Evolutionary conservation across 2,797 vertebrate species (phyloP), one percentile per base, ranked within the genome.

Genomic region (Oreonectes daqikongensis): DNA sequence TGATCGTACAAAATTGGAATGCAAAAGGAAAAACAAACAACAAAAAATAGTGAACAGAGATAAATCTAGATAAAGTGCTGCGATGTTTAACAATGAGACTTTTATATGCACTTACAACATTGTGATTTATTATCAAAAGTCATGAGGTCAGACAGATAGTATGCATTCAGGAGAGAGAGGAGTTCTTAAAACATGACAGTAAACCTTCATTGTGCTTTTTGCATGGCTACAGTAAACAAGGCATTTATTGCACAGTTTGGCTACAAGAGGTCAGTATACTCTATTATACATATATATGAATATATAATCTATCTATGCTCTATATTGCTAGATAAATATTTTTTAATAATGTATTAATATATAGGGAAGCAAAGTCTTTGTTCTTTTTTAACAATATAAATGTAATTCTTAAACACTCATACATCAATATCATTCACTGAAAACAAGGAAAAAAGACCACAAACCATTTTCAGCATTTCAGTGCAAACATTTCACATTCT

Each of bases 1-100:
- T 88, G 74, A 81, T 85, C 86, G 60, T 88, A 91, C 88, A 93
- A 87, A 91, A 87, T 86, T 48, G 38, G 60, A 65, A 50, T 26
- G 50, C 63, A 57, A 76, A 61, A 74, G 17, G 55, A 50, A 84
- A 86, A 82, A 68, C 84, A 82, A 85, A 53, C 81, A 79, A 83
- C 78, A 85, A 79, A 85, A 84, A 86, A 42, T 42, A 42, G 2
- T 78, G 83, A 88, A 85, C 86, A 89, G 89, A 90, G 86, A 72
- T 7, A 15, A 65, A 42, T 42, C 26, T 50, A 18, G 15, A 46
- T 63, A 46, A 22, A 12, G 86, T 85, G 82, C 86, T 86, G 70
- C 87, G 83, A 89, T 86, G 53, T 85, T 26, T 9, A 40, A 40
- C 48, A 64, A 26, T 53, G 24, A 50, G 20, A 73, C 52, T 30